Evolutionary conservation across 1,140 invertebrate species (phyloP), one percentile per base, ranked within the genome.

Genomic region (Bombyx mandarina): DNA sequence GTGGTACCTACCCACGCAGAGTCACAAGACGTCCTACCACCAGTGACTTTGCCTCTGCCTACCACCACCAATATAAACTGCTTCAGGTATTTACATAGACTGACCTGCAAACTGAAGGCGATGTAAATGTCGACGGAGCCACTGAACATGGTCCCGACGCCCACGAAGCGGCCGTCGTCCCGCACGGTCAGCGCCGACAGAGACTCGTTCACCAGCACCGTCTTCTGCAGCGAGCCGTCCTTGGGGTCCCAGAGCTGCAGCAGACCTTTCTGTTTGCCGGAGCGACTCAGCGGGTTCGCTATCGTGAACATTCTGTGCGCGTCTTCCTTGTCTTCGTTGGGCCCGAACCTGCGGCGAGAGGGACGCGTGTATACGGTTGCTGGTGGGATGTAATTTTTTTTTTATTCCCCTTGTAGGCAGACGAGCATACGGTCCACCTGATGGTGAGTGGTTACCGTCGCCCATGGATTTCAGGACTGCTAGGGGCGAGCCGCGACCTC

Each of bases 51-150:
- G 12, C 12, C 12, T 18, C 12, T 18, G 12, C 12, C 12, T 18
- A 18, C 12, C 12, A 1, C 12, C 12, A 18, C 12, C 12, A 18
- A 18, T 18, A 18, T 35, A 35, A 5, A 35, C 26, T 2, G 26
- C 2, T 35, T 1, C 26, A 5, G 0, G 26, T 35, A 5, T 35
- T 35, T 35, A 2, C 26, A 35, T 35, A 35, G 26, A 35, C 26
- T 12, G 75, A 96, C 95, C 91, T 96, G 94, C 73, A 99, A 90
- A 89, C 94, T 98, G 85, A 97, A 98, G 43, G 95, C 93, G 56
- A 97, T 92, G 73, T 96, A 97, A 68, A 99, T 94, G 58, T 94
- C 92, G 7, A 99, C 94, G 75, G 93, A 95, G 51, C 97, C 97
- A 57, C 93, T 94, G 67, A 95, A 95, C 94, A 98, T 97, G 26